Evolutionary conservation across 2,888 invertebrate species (phyloP).

Genomic region (Drosophila macrospina): DNA sequence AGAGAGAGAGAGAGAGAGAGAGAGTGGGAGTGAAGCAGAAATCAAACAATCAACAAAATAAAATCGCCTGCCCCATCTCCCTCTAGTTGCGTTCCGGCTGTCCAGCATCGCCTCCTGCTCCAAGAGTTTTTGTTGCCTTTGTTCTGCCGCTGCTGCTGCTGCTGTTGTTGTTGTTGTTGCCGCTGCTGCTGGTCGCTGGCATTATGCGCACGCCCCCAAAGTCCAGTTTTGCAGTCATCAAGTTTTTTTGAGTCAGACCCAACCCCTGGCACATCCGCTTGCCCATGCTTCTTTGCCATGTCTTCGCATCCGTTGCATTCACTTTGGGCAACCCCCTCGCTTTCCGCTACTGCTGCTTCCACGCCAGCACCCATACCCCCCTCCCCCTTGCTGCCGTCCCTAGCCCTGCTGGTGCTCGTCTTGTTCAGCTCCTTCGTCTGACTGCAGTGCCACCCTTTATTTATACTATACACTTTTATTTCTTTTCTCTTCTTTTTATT

Average conservation of each 20-base stretch:
- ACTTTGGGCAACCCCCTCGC: slow-evolving; percentile 43
- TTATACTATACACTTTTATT: slow-evolving; percentile 21
- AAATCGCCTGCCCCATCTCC: slow-evolving; percentile 60
- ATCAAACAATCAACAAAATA: slow-evolving; percentile 81
- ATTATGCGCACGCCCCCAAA: slow-evolving; percentile 74
- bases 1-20: too few species aligned
- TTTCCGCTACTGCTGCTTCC: background rate
- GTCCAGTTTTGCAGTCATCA: slow-evolving; percentile 77
- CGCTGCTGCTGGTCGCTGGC: slow-evolving; percentile 38
- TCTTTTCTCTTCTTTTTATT: background rate
- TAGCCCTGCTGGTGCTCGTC: slow-evolving; percentile 33
- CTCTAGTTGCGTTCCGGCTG: slow-evolving; percentile 29
- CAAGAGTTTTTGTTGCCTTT: slow-evolving; percentile 55
- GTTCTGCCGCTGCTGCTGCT: slow-evolving; percentile 49
- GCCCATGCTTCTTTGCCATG: slow-evolving; percentile 79
- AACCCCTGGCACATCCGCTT: slow-evolving; percentile 61
- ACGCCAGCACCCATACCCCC: background rate
- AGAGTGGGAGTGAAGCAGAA: slow-evolving; percentile 69
- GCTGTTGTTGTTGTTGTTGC: slow-evolving; percentile 39
- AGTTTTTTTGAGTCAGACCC: slow-evolving; percentile 65
- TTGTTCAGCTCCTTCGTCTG: slow-evolving; percentile 59
- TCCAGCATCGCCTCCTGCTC: slow-evolving; percentile 31
- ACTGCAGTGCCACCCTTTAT: slow-evolving; percentile 68
- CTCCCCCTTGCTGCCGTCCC: background rate
- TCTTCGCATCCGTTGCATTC: slow-evolving; percentile 82